Evolutionary conservation across 2,797 vertebrate genomes (phyloP), one percentile per base, ranked within the genome.

Genomic region (Poecilia wingei): DNA sequence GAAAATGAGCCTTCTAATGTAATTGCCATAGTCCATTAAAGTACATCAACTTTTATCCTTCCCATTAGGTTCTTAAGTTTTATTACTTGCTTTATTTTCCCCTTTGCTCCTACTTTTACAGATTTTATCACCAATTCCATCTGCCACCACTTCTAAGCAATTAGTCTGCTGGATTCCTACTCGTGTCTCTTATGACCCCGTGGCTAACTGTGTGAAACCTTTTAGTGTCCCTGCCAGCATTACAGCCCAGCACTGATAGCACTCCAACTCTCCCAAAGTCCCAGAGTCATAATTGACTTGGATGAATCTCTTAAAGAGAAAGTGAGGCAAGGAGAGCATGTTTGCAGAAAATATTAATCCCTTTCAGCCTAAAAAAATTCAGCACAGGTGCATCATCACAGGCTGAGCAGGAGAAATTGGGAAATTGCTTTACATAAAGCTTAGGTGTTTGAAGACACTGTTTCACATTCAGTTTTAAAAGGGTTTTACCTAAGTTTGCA

Each of bases 151-250:
- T 79, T 72, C 82, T 45, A 28, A 79, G 84, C 84, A 91, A 93
- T 95, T 89, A 94, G 84, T 84, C 76, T 66, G 51, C 86, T 86
- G 80, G 85, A 59, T 83, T 78, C 77, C 83, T 80, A 41, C 22
- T 78, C 88, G 66, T 78, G 72, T 82, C 84, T 82, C 84, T 75
- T 77, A 76, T 87, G 87, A 87, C 86, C 73, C 74, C 68, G 73
- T 82, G 69, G 85, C 85, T 46, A 74, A 89, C 84, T 89, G 84
- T 92, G 88, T 76, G 72, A 87, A 82, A 81, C 79, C 81, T 74
- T 76, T 88, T 86, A 88, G 86, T 82, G 78, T 84, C 84, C 36
- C 31, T 77, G 84, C 90, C 91, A 91, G 77, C 33, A 1, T 84
- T 84, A 84, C 77, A 75, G 79, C 82, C 82, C 53, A 75, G 72